Evolutionary conservation across 2,797 vertebrate genomes (phyloP).

Genomic region (Triplophysa bombifrons): DNA sequence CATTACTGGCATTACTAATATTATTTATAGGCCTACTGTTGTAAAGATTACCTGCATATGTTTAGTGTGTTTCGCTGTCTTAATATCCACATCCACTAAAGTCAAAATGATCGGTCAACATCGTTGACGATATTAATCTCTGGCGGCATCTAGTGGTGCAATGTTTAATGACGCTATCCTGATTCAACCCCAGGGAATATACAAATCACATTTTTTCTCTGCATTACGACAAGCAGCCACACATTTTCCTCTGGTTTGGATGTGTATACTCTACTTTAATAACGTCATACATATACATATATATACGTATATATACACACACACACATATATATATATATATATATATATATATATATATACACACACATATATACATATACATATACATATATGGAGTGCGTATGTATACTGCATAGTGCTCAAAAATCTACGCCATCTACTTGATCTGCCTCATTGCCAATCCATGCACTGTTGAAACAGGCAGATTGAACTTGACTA

Average conservation of each 20-base stretch:
- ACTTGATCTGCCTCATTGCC: neutral
- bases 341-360: neutral
- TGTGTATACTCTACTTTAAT: neutral
- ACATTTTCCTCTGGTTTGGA: neutral
- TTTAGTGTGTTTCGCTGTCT: neutral
- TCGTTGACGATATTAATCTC: neutral
- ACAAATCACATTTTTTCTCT: neutral
- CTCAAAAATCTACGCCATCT: neutral
- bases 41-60: neutral
- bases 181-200: neutral
- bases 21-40: too few species aligned
- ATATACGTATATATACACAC: too few species aligned
- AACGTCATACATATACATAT: neutral
- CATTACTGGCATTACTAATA: too few species aligned
- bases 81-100: too few species aligned
- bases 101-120: too few species aligned
- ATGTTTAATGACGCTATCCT: neutral
- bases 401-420: neutral
- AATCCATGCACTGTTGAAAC: neutral
- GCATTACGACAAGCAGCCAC: neutral
- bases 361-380: too few species aligned
- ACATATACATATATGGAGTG: neutral
- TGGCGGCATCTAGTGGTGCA: conserved; percentile 27
- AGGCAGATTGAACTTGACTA: neutral
- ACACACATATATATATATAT: too few species aligned